Percentiles rank a stretch among this genome's conserved stretches.
Evolutionary conservation across 37 sponge, comb jelly and placozoan genomes (phyloP).

Genomic region (Agelas oroides): DNA sequence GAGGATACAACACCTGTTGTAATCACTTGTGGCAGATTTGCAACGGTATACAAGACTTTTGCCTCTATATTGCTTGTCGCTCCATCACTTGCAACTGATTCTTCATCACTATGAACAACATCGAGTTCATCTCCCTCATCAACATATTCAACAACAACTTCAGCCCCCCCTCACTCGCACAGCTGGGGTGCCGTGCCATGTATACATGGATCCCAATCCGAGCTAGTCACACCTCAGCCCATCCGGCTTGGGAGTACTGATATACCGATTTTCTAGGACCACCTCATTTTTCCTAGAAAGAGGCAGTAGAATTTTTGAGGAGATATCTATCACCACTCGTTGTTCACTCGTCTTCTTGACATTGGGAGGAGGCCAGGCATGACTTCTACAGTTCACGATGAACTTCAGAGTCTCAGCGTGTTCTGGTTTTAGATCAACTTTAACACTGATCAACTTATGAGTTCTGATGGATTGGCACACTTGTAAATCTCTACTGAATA

Average conservation of each 20-base stretch:
- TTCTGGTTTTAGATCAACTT: slow-evolving; percentile 11
- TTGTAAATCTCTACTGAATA: too few relatives aligned
- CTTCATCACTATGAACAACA: slow-evolving; percentile 4
- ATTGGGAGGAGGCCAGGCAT: neutral
- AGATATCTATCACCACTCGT: neutral
- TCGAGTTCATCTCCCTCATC: too few relatives aligned
- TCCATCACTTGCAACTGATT: neutral
- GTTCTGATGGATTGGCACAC: too few relatives aligned
- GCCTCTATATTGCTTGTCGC: slow-evolving; percentile 5
- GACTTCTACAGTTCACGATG: slow-evolving; percentile 8
- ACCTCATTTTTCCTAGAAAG: neutral
- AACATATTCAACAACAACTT: too few relatives aligned
- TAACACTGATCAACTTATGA: too few relatives aligned
- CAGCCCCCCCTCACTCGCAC: neutral
- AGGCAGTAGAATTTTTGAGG: slow-evolving; percentile 5
- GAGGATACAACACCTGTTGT: slow-evolving; percentile 4
- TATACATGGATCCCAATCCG: slow-evolving; percentile 5
- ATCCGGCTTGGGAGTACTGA: neutral
- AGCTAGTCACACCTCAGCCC: neutral
- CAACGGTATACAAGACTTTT: neutral
- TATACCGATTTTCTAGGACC: neutral
- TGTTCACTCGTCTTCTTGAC: neutral
- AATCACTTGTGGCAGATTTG: slow-evolving; percentile 11
- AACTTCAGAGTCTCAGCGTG: slow-evolving; percentile 11
- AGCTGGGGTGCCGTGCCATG: slow-evolving; percentile 25